Evolutionary conservation across 2,797 vertebrate genomes (phyloP).

Genomic region (Thamnophis elegans): DNA sequence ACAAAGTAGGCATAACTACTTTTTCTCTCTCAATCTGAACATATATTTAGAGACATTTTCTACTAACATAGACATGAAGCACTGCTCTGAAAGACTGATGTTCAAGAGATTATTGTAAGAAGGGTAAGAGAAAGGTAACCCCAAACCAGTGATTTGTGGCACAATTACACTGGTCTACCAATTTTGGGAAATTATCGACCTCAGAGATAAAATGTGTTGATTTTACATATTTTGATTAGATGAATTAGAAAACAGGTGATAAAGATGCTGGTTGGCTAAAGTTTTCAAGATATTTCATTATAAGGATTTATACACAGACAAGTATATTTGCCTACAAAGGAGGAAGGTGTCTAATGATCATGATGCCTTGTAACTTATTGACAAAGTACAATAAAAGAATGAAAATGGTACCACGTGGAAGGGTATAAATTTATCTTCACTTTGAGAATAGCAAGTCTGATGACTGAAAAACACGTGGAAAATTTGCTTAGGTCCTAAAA

Average conservation of each 20-base stretch:
- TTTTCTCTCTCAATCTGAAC: not conserved
- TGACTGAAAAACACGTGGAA: too few relatives aligned
- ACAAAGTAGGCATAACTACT: not conserved
- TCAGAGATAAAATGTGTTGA: not conserved
- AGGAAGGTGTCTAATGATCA: not conserved
- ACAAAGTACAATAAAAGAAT: not conserved
- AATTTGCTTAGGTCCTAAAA: too few relatives aligned
- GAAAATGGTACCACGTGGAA: not conserved
- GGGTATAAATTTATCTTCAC: too few relatives aligned
- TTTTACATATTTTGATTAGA: not conserved
- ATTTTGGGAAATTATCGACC: not conserved
- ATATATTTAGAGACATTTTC: not conserved
- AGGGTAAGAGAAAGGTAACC: not conserved
- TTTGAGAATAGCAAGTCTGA: too few relatives aligned
- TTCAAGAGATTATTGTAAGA: not conserved
- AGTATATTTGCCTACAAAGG: not conserved
- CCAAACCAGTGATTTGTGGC: not conserved
- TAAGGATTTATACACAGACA: not conserved
- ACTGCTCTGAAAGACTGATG: not conserved
- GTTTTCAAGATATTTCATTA: not conserved
- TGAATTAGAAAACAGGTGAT: not conserved
- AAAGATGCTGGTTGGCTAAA: not conserved
- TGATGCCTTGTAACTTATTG: not conserved
- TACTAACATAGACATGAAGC: not conserved
- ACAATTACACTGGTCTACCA: not conserved